Base-by-base conservation (phyloP, 2,113 vertebrate genomes). In the Pollachius pollachius region DNA sequence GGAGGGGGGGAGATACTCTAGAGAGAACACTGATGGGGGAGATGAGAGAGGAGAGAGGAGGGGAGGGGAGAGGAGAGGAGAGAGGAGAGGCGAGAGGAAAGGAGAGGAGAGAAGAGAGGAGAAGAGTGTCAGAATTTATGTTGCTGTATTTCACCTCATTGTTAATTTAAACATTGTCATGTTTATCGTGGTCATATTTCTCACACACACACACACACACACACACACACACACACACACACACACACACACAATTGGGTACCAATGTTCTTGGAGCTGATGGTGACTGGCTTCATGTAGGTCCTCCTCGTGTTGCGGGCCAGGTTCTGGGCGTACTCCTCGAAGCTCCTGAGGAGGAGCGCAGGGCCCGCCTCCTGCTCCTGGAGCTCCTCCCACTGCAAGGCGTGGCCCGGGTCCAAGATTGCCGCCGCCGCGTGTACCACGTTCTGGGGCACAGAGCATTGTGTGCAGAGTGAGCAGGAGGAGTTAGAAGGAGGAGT, bases 341-440 rank as follows among this genome's bases (percentile, higher is more conserved):
- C 94, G 0, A 94, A 94, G 68, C 84, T 78, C 61, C 76, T 81
- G 34, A 96, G 90, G 30, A 96, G 88, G 63, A 91, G 91, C 0
- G 89, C 92, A 0, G 88, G 83, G 7, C 94, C 95, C 0, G 86
- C 93, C 77, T 95, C 94, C 0, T 87, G 85, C 0, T 88, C 84
- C 81, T 96, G 95, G 79, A 96, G 94, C 68, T 94, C 93, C 57
- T 95, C 93, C 95, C 95, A 96, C 9, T 91, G 85, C 0, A 90
- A 88, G 83, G 91, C 88, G 68, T 94, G 94, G 62, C 61, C 71
- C 0, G 87, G 92, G 65, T 94, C 93, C 81, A 96, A 82, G 17
- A 96, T 87, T 61, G 90, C 88, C 3, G 95, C 96, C 6, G 93
- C 92, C 1, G 92, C 79, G 69, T 23, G 78, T 62, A 96, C 75